Evolutionary conservation across 2,797 vertebrate species (phyloP), one percentile per base, ranked within the genome.

Genomic region (Sebastes minor): DNA sequence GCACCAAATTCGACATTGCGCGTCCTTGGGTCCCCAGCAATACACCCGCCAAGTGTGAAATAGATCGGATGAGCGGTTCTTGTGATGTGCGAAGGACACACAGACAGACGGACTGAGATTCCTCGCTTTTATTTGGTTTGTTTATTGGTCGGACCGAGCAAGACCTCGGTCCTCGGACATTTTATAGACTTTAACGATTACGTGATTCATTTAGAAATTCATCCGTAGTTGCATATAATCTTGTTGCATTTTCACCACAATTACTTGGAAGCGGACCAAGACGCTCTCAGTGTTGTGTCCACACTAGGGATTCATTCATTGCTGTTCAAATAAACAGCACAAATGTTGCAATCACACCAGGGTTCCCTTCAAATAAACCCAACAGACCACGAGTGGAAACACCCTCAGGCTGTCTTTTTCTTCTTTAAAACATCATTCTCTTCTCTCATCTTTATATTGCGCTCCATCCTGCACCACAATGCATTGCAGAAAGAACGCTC

Each of bases 271-370:
- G 7, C 9, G n/a, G 42, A 69, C 27, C 30, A 32, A 53, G 56
- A 8, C 2, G 2, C n/a, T 69, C 42, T 65, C 23, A 23, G 33
- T 20, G 33, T 46, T 30, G 57, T 4, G 16, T 66, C 32, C 72
- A 20, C 71, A 27, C 25, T 5, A 0, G 13, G 57, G 71, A 74
- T 38, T 74, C 35, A 28, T 61, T 76, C 63, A 74, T 38, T 52
- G 33, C 73, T 67, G 77, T 64, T 75, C 35, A 78, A 70, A 38
- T 61, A 78, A 87, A 73, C 69, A 68, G 65, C 71, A 76, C 79
- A 74, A 83, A 80, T 61, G 71, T 38, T 67, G 25, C 66, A 73
- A 80, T 83, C 73, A 78, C 75, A 74, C 67, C 52, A n/a, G 16
- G 73, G 64, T 63, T 60, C 6, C 28, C 70, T 71, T 83, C 86